Evolutionary conservation across 2,113 vertebrate genomes (phyloP).

Genomic region (Burhinus bistriatus): DNA sequence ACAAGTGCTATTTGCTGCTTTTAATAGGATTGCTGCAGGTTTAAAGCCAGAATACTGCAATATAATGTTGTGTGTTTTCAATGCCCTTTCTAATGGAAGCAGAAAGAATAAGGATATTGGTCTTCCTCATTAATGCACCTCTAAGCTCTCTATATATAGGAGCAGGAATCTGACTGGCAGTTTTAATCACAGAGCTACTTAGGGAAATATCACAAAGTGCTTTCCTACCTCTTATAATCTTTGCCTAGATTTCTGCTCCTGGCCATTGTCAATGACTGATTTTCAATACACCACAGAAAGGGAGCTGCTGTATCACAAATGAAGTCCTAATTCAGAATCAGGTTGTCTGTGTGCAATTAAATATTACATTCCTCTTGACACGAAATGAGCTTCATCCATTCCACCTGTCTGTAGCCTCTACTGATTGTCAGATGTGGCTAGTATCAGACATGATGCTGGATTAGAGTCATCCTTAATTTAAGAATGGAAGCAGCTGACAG

Average conservation of each 20-base stretch:
- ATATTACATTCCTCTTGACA: not conserved
- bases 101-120: not conserved
- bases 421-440: not conserved
- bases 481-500: not conserved
- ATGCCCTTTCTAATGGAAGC: not conserved
- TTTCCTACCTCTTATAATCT: not conserved
- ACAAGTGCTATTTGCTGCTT: not conserved
- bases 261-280: not conserved
- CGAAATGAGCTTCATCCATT: not conserved
- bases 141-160: not conserved
- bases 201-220: not conserved
- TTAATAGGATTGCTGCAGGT: not conserved
- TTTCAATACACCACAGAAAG: not conserved
- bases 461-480: not conserved
- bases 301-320: not conserved
- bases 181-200: not conserved
- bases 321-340: not conserved
- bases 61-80: not conserved
- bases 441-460: not conserved
- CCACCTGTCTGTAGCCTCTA: not conserved
- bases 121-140: not conserved
- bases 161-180: not conserved
- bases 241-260: not conserved
- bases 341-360: not conserved
- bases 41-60: not conserved